Base-by-base conservation (phyloP, 2,888 invertebrate genomes). In the Agonum fuliginosum region DNA sequence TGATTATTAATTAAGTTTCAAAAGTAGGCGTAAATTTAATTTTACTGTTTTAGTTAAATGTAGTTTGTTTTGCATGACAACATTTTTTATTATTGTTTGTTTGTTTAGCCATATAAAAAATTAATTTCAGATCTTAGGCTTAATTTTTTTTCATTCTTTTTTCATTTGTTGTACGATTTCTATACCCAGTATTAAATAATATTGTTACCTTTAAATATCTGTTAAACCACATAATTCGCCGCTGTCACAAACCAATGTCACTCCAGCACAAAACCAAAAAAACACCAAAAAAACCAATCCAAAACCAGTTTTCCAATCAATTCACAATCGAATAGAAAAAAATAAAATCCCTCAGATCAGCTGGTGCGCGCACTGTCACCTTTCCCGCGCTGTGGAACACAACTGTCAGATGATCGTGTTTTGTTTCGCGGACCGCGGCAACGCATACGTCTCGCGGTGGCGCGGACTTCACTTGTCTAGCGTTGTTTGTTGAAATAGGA, bases 221-320 rank as follows among this genome's bases (percentile, higher is more conserved):
- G 43, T 8, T 20, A 22, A 67, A 17, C 30, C 67, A 37, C 67
- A 43, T 67, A 67, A 41, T 41, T 67, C 20, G 20, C 5, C 41
- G n/a, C 27, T 46, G 62, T 34, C 12, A 22, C 54, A 54, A 62
- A 62, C 27, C 58, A 12, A 20, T 6, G 24, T 58, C 41, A 8
- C 37, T 41, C 37, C 73, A 73, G 17, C 58, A 67, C 17, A 67
- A 65, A 62, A 74, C 20, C 43, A 24, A 71, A 46, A 37, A 62
- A 24, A 5, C 34, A 14, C 62, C 5, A 43, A 74, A 62, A 51
- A 74, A 74, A 46, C 43, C 19, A 46, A 43, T 62, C 34, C 5
- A 4, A 34, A 73, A 73, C 73, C 73, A 51, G 73, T 73, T 73
- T 43, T 22, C n/a, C 10, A 30, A 37, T 72, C 54, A 72, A 72